phyloP scores from a whole-genome alignment of 2,113 vertebrate species.

The Balaeniceps rex region DNA sequence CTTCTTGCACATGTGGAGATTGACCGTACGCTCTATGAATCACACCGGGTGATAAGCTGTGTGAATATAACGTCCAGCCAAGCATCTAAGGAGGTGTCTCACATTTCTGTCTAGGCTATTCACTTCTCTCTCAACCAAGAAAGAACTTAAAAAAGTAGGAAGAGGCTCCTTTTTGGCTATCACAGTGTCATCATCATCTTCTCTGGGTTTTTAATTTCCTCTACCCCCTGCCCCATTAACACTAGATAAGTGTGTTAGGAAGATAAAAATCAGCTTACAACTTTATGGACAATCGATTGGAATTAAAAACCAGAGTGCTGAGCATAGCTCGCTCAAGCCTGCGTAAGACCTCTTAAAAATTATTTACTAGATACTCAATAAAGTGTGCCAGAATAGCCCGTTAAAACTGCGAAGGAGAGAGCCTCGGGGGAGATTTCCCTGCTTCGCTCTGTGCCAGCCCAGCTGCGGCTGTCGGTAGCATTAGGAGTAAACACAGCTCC shows the following conservation, averaged over 20 bases:
- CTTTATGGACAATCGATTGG: not conserved
- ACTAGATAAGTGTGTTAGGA: not conserved
- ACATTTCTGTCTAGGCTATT: not conserved
- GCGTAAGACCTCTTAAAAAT: not conserved
- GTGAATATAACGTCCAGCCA: not conserved
- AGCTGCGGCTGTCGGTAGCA: not conserved
- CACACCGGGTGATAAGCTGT: not conserved
- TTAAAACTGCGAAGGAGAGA: not conserved
- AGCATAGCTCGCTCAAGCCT: not conserved
- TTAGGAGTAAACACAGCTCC: not conserved
- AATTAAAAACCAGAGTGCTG: not conserved
- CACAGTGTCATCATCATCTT: not conserved
- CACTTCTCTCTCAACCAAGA: not conserved
- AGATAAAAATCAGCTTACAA: conserved; percentile 22
- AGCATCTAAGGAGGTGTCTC: not conserved
- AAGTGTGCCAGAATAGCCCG: not conserved
- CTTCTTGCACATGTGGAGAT: not conserved
- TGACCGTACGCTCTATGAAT: not conserved
- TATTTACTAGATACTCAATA: conserved; percentile 12
- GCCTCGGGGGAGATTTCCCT: not conserved
- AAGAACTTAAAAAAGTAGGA: not conserved
- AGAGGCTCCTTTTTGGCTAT: not conserved
- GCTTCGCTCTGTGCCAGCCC: not conserved
- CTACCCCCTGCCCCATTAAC: not conserved
- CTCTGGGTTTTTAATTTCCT: conserved; percentile 5